Evolutionary conservation across 2,797 vertebrate species (phyloP).

Genomic region (Xenopus petersii): DNA sequence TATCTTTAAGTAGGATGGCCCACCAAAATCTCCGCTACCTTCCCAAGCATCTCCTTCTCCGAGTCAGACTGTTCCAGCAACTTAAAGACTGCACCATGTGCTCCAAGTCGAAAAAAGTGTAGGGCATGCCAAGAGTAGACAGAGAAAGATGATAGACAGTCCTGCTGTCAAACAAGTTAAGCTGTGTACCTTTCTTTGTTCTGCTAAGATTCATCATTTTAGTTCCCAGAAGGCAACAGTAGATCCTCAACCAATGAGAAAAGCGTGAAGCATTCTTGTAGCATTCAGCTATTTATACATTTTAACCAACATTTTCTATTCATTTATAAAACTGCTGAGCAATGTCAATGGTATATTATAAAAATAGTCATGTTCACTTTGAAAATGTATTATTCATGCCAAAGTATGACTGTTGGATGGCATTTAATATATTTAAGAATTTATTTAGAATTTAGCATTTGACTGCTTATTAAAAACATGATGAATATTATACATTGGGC

Average conservation of each 20-base stretch:
- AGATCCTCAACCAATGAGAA: background rate
- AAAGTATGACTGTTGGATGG: background rate
- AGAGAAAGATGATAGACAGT: too few relatives aligned
- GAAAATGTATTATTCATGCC: constrained; percentile 17
- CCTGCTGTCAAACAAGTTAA: too few relatives aligned
- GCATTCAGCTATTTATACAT: background rate
- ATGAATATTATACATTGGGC: background rate
- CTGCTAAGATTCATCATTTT: too few relatives aligned
- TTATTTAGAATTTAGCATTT: background rate
- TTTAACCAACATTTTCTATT: background rate
- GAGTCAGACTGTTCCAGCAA: too few relatives aligned
- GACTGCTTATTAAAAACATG: constrained; percentile 7
- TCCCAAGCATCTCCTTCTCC: too few relatives aligned
- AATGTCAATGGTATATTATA: background rate
- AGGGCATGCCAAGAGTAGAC: too few relatives aligned
- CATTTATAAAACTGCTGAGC: constrained; percentile 8
- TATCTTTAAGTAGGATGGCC: too few relatives aligned
- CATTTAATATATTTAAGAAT: constrained; percentile 15
- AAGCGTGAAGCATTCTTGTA: background rate
- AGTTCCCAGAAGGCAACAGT: too few relatives aligned
- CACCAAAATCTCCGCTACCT: too few relatives aligned
- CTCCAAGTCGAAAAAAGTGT: too few relatives aligned
- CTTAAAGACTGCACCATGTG: too few relatives aligned
- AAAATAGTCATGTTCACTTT: background rate
- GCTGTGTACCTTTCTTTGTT: too few relatives aligned